phyloP scores from a whole-genome alignment of 2,888 invertebrate species.

The Caenorhabditis doughertyi region DNA sequence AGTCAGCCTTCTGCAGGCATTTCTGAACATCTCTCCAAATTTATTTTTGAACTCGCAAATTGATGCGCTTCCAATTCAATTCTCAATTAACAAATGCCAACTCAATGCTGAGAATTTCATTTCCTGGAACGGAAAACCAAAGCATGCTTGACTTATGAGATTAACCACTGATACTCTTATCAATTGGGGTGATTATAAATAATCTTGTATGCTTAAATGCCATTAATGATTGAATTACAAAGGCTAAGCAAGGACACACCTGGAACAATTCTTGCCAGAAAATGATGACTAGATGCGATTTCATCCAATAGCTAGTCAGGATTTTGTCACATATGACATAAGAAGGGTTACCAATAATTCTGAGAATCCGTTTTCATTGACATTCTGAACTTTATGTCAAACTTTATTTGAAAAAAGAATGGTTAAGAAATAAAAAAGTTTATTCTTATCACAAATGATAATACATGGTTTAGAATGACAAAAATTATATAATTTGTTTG shows the following conservation, averaged over 20 bases:
- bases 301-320: no score
- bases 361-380: background rate
- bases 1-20: no score
- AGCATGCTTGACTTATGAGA: conserved; percentile 44
- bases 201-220: conserved; percentile 31
- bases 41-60: no score
- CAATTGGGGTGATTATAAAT: conserved; percentile 59
- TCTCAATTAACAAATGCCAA: conserved; percentile 38
- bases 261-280: conserved; percentile 17
- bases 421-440: conserved; percentile 10
- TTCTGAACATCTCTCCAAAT: no score
- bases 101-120: conserved; percentile 43
- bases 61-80: no score
- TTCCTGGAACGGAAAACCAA: conserved; percentile 37
- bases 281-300: no score
- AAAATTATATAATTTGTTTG: conserved; percentile 49
- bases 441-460: conserved; percentile 62
- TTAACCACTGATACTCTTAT: conserved; percentile 53
- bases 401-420: background rate
- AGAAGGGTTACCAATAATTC: no score
- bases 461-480: conserved; percentile 52
- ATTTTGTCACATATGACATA: no score
- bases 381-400: background rate
- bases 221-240: conserved; percentile 28
- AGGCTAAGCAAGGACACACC: conserved; percentile 14